Conservation (phyloP, 2,113 vertebrate species). For the Melanerpes aurifrons region DNA sequence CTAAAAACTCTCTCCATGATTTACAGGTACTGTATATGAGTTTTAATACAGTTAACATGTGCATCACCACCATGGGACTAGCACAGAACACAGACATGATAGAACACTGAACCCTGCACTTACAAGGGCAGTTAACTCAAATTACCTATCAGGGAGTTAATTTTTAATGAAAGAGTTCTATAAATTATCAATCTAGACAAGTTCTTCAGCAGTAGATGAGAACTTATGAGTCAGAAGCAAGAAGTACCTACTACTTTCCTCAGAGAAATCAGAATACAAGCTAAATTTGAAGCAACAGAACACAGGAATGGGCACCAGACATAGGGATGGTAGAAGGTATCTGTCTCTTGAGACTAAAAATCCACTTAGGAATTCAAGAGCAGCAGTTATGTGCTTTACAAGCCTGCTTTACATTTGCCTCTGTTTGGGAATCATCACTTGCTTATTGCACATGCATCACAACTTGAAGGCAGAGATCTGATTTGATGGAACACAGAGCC, state of each 20-base stretch:
- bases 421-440: neutral
- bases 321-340: neutral
- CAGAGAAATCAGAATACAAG: neutral
- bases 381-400: neutral
- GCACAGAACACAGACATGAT: neutral
- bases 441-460: neutral
- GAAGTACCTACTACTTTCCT: neutral
- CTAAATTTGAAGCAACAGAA: neutral
- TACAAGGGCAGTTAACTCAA: neutral
- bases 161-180: neutral
- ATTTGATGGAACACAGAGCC: neutral
- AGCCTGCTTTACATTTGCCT: neutral
- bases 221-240: neutral
- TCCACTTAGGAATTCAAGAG: neutral
- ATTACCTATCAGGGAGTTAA: neutral
- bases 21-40: neutral
- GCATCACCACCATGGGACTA: accelerated
- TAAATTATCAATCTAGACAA: neutral
- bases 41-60: neutral
- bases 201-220: neutral
- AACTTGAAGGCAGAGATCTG: neutral
- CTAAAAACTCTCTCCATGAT: neutral
- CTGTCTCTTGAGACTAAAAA: neutral
- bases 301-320: neutral
- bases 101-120: neutral